Percentiles rank a stretch among this genome's conserved stretches.
Evolutionary conservation across 2,113 vertebrate species (phyloP).

Genomic region (Uria aalge): DNA sequence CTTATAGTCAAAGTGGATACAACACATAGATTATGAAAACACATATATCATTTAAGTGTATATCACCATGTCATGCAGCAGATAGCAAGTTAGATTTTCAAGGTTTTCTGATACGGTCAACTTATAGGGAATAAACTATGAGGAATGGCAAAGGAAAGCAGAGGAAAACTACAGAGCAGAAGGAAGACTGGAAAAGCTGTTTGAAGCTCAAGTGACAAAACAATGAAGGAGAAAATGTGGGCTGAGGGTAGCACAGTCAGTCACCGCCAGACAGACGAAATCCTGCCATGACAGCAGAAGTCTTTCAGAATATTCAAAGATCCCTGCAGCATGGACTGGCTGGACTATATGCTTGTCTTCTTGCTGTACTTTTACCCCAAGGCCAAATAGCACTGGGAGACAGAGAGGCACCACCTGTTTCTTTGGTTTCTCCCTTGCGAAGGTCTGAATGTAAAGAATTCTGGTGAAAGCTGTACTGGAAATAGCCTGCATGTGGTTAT

Average conservation of each 20-base stretch:
- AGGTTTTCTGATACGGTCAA: accelerated
- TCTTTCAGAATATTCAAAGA: not conserved
- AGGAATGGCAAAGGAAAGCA: not conserved
- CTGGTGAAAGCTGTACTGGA: not conserved
- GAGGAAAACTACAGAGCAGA: not conserved
- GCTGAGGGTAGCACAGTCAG: not conserved
- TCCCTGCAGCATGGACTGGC: not conserved
- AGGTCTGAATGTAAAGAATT: not conserved
- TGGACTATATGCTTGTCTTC: not conserved
- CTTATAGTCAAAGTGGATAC: not conserved
- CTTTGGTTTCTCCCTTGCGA: not conserved
- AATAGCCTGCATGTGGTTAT: constrained; percentile 1
- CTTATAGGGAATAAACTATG: not conserved
- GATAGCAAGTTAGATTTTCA: not conserved
- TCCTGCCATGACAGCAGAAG: not conserved
- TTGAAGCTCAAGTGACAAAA: not conserved
- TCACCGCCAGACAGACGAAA: not conserved
- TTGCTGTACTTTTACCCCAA: not conserved
- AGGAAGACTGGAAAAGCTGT: not conserved
- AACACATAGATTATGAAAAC: not conserved
- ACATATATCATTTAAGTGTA: not conserved
- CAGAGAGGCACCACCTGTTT: not conserved
- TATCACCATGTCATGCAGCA: not conserved
- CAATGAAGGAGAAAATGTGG: not conserved
- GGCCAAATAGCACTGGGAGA: not conserved